A percentile compares a stretch with the other conserved stretches of the same genome.
Evolutionary conservation across 1,140 invertebrate species (phyloP).

Genomic region (Hyposmocoma kahamanoa): DNA sequence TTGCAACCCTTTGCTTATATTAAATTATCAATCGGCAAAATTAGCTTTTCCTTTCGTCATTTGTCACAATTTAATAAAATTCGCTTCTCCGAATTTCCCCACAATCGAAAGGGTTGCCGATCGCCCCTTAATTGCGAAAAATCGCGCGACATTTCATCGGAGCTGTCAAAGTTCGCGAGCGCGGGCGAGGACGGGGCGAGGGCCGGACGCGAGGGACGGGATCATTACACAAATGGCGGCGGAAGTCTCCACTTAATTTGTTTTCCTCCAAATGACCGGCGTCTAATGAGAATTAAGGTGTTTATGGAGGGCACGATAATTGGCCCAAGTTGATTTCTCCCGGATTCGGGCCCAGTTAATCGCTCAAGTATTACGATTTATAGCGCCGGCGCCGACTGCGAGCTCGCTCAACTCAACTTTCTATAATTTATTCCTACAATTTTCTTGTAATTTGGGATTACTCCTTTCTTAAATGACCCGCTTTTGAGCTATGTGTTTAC

Average conservation of each 20-base stretch:
- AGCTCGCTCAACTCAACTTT: background rate
- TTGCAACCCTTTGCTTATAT: too few relatives aligned
- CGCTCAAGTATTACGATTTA: slow-evolving; percentile 20
- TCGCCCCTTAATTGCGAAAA: slow-evolving; percentile 58
- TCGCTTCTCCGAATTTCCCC: too few relatives aligned
- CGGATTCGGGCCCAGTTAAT: slow-evolving; percentile 28
- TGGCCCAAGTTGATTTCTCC: slow-evolving; percentile 48
- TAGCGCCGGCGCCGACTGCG: background rate
- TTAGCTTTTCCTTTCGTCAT: too few relatives aligned
- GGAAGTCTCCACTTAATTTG: slow-evolving; percentile 55
- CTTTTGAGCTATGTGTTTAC: background rate
- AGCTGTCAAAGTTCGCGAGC: slow-evolving; percentile 52
- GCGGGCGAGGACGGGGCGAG: too few relatives aligned
- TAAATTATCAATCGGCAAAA: too few relatives aligned
- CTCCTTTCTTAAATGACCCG: background rate
- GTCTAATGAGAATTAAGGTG: slow-evolving; percentile 66
- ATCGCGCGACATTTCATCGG: slow-evolving; percentile 61
- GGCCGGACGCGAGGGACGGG: too few relatives aligned
- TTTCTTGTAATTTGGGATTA: background rate
- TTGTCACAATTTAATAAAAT: too few relatives aligned
- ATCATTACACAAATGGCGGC: slow-evolving; percentile 40
- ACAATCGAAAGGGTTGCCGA: slow-evolving; percentile 26
- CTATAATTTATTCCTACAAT: background rate
- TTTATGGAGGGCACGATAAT: slow-evolving; percentile 55
- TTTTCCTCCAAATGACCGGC: slow-evolving; percentile 57